A percentile compares a stretch with the other conserved stretches of the same genome.
Conservation (phyloP, 2,113 vertebrate species). For the Hiodon tergisus region DNA sequence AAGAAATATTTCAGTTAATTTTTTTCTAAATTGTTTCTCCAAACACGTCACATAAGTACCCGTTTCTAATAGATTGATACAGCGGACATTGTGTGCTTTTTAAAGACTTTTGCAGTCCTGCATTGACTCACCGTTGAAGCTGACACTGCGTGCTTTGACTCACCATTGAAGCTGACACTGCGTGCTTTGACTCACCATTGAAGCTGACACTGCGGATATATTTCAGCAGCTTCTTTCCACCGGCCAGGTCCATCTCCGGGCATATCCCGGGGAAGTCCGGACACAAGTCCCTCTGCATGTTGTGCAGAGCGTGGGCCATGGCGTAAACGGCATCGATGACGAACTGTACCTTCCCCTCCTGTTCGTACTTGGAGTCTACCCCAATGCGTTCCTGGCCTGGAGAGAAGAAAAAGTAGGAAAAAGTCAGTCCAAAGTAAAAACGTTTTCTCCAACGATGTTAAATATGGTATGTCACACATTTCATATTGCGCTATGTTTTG, state of each 20-base stretch:
- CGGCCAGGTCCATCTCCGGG: constrained; percentile 80
- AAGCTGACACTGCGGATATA: constrained; percentile 89
- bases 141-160: neutral
- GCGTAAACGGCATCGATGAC: constrained; percentile 91
- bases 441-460: neutral
- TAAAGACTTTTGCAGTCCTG: neutral
- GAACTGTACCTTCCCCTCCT: constrained; percentile 94
- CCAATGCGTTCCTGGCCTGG: constrained; percentile 90
- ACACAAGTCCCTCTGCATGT: constrained; percentile 88
- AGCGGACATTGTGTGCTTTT: neutral
- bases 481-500: neutral
- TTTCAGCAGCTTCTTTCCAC: constrained; percentile 83
- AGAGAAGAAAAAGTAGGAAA: constrained; percentile 7
- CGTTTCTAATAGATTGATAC: no score
- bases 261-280: constrained; percentile 77
- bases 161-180: constrained; percentile 76
- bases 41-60: no score
- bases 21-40: no score
- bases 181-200: constrained; percentile 63
- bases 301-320: constrained; percentile 90
- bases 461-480: neutral
- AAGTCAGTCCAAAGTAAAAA: neutral
- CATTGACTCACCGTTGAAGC: constrained; percentile 51
- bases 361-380: constrained; percentile 85
- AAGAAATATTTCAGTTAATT: no score